Evolutionary conservation across 2,113 vertebrate species (phyloP), one percentile per base, ranked within the genome.

Genomic region (Colistium nudipinnis): DNA sequence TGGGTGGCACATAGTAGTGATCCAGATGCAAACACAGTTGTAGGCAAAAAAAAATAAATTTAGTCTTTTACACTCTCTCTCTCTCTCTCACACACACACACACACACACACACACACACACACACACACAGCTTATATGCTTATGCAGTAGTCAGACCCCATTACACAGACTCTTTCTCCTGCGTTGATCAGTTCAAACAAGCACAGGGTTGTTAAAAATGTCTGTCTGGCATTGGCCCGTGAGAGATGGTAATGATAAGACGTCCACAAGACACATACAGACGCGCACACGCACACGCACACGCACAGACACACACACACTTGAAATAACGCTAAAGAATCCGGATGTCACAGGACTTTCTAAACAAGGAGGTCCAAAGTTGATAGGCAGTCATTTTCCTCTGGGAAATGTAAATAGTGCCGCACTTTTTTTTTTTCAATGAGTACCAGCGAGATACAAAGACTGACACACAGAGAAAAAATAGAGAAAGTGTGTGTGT

Each of bases 191-290:
- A 59, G 59, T 49, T 16, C 62, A 76, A 77, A 80, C 70, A 70
- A 62, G 64, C 52, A 68, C 54, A 27, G 52, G 70, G 72, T 77
- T 83, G 67, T 82, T 85, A 81, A 84, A n/a, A 73, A 83, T 76
- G 35, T 76, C 76, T 84, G 62, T 54, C 67, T 6, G 17, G 67
- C 70, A 85, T 38, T 70, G 56, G 35, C 70, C 70, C 36, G 11
- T 80, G 69, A 84, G 70, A 88, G 77, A 76, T 78, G 22, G 45
- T 71, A 75, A 74, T 70, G 82, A 85, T 82, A 82, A 76, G 47
- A 13, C 19, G 47, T 44, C 48, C 47, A 67, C 19, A 67, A 62
- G 5, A 68, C 20, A 59, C 52, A 20, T 41, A 47, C 41, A 27
- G 12, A 28, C 31, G 35, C 62, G 68, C 54, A 39, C 63, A 65